A percentile compares a stretch with the other conserved stretches of the same genome.
Conservation (phyloP, 2,888 invertebrate species). For the Heliconius cydno region DNA sequence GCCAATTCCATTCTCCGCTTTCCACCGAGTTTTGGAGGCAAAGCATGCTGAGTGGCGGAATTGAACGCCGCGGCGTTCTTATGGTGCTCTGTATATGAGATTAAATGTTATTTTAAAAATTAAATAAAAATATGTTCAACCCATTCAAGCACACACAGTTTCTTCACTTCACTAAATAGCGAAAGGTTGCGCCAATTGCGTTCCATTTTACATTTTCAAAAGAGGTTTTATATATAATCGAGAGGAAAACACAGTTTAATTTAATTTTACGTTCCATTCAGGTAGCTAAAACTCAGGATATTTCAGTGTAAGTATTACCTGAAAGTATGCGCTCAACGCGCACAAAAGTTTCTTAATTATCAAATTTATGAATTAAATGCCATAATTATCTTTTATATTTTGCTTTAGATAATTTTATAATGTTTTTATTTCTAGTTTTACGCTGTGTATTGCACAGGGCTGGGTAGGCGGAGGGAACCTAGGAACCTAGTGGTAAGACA, state of each 20-base stretch:
- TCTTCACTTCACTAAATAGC: constrained; percentile 3
- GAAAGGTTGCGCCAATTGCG: constrained; percentile 40
- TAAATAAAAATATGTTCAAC: neutral
- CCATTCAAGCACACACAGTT: neutral
- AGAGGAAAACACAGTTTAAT: constrained; percentile 45
- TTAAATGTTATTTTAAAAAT: neutral
- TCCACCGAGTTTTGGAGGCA: too few relatives aligned
- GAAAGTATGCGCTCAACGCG: constrained; percentile 30
- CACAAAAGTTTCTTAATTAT: constrained; percentile 24
- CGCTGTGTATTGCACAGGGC: neutral
- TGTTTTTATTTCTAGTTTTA: neutral
- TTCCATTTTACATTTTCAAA: constrained; percentile 43
- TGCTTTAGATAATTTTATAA: neutral
- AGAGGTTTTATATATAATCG: constrained; percentile 46
- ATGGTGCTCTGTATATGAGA: too few relatives aligned
- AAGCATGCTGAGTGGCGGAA: too few relatives aligned
- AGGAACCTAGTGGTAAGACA: neutral
- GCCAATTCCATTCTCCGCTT: too few relatives aligned
- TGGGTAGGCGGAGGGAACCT: neutral
- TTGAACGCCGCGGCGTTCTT: too few relatives aligned
- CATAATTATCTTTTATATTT: constrained; percentile 15
- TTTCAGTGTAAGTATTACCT: constrained; percentile 30
- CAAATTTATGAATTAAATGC: constrained; percentile 15
- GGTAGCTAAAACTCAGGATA: constrained; percentile 29
- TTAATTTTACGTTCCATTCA: constrained; percentile 42